A percentile compares a stretch with the other conserved stretches of the same genome.
Evolutionary conservation across 2,888 invertebrate species (phyloP).

Genomic region (Caenorhabditis sinica): DNA sequence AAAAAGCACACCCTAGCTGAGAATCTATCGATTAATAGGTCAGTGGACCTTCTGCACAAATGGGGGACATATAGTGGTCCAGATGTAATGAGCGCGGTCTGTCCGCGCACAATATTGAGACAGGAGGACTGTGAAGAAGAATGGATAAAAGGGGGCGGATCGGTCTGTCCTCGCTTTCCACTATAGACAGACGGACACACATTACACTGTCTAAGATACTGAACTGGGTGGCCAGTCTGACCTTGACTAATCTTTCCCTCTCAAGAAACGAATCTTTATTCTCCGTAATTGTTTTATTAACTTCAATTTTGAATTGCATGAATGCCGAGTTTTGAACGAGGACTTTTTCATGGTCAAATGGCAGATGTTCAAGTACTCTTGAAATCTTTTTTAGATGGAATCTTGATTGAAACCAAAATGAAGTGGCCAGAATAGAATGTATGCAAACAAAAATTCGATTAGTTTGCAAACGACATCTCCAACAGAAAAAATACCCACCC

Average conservation of each 20-base stretch:
- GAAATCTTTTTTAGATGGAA: not conserved
- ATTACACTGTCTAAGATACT: not conserved
- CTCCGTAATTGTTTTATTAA: not conserved
- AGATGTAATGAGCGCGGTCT: too few species aligned
- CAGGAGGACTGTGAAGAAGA: too few species aligned
- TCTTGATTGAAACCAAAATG: not conserved
- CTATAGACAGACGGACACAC: not conserved
- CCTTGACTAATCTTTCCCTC: constrained; percentile 15
- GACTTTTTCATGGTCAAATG: not conserved
- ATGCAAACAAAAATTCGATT: not conserved
- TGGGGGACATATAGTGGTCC: not conserved
- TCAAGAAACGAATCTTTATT: not conserved
- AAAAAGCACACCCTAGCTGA: not conserved
- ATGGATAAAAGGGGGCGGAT: not conserved
- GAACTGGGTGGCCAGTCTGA: constrained; percentile 22
- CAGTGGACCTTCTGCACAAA: not conserved
- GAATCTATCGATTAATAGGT: not conserved
- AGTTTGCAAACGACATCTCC: not conserved
- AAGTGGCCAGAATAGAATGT: not conserved
- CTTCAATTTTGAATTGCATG: constrained; percentile 3
- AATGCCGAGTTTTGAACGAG: not conserved
- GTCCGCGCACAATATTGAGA: too few species aligned
- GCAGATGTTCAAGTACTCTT: constrained; percentile 21
- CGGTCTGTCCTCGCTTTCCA: not conserved
- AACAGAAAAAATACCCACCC: not conserved